A percentile compares a stretch with the other conserved stretches of the same genome.
Evolutionary conservation across 2,888 invertebrate genomes (phyloP).

Genomic region (Trissolcus brochymenae): DNA sequence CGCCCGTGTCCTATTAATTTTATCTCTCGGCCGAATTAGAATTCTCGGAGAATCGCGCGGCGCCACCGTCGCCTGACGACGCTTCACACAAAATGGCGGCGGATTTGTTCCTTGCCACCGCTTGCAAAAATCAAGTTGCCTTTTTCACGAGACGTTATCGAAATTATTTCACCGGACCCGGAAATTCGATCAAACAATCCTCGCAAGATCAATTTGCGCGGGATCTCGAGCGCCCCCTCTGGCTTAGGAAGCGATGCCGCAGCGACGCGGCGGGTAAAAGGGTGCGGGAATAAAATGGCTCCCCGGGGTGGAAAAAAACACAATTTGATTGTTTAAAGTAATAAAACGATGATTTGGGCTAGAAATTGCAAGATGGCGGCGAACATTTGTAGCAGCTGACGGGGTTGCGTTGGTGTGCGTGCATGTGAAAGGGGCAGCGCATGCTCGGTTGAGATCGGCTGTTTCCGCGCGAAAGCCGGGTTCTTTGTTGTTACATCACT

Average conservation of each 20-base stretch:
- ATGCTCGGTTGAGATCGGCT: constrained; percentile 62
- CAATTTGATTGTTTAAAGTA: constrained; percentile 41
- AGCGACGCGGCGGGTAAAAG: neutral
- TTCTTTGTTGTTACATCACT: constrained; percentile 73
- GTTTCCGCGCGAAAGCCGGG: constrained; percentile 66
- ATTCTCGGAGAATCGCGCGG: constrained; percentile 6
- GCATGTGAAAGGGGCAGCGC: constrained; percentile 45
- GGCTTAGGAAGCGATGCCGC: no score
- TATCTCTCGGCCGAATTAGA: constrained; percentile 9
- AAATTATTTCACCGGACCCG: no score
- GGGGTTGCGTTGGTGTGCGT: constrained; percentile 36
- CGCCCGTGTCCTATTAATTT: neutral
- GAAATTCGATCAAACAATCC: no score
- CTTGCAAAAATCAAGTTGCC: neutral
- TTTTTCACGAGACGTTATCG: no score
- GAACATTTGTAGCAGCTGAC: constrained; percentile 68
- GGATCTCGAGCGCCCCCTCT: no score
- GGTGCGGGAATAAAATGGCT: neutral
- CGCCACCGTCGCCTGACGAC: constrained; percentile 36
- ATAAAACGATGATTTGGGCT: constrained; percentile 53
- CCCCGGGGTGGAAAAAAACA: neutral
- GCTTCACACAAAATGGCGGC: constrained; percentile 37
- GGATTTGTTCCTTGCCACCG: neutral
- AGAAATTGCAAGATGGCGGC: constrained; percentile 74
- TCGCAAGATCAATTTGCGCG: no score